Evolutionary conservation across 2,888 invertebrate species (phyloP), one percentile per base, ranked within the genome.

Genomic region (Melitaea athalia): DNA sequence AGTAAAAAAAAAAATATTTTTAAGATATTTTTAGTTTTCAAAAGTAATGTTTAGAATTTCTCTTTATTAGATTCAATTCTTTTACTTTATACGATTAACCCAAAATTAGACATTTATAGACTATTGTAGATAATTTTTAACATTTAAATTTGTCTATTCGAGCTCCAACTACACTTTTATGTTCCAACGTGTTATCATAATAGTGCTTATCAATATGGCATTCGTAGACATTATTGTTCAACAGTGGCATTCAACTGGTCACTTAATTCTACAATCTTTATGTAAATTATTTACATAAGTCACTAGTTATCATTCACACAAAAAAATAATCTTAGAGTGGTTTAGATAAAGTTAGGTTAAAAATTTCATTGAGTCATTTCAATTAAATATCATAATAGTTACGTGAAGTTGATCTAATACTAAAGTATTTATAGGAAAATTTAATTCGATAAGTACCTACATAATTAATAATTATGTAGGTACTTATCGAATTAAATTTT

Each of bases 231-330:
- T 49, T 49, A n/a, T 6, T 14, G n/a, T 49, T 49, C 14, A 49
- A 49, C 4, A n/a, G n/a, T 49, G 14, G 47, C 47, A n/a, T 14
- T 49, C 17, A 52, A 24, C 49, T 24, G 10, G 7, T 50, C 10
- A 52, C 17, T 24, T 52, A n/a, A n/a, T 0, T 17, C 4, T 24
- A 11, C 52, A 24, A 24, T 52, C 15, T 52, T 24, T 61, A 61
- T 52, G 59, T 24, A 8, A 45, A 15, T 42, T n/a, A 69, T 72
- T 70, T 64, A 55, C 68, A 72, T 70, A 70, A 72, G 68, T 65
- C 57, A 72, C 68, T 72, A 59, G 63, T 69, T 57, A 57, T 63
- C 66, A 60, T 67, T 67, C 63, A 63, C 3, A 47, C 53, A 59
- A 67, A 67, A 64, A 63, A 17, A 45, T 45, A n/a, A n/a, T 17